A percentile compares a stretch with the other conserved stretches of the same genome.
phyloP scores from a whole-genome alignment of 2,113 vertebrate genomes.

The Agapornis roseicollis region DNA sequence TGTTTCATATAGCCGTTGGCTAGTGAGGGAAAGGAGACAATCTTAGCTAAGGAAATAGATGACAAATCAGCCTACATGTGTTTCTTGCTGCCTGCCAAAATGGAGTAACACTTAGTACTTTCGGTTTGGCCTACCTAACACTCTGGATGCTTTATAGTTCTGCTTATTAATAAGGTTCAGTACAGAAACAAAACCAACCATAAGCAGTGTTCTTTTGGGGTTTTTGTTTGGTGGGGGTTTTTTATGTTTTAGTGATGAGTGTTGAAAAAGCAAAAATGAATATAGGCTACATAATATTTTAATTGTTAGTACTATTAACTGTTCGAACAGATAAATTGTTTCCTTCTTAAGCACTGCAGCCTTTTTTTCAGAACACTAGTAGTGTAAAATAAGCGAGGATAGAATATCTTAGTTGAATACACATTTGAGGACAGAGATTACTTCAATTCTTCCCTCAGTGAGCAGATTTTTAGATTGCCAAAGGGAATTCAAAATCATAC shows the following conservation, averaged over 20 bases:
- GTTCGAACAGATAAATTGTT: not conserved
- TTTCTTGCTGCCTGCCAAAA: conserved; percentile 11
- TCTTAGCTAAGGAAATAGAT: not conserved
- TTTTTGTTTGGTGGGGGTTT: not conserved
- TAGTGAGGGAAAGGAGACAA: not conserved
- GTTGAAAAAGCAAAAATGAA: not conserved
- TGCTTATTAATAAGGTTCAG: not conserved
- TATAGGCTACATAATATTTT: not conserved
- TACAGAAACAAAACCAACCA: not conserved
- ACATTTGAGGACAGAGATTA: not conserved
- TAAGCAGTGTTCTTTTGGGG: not conserved
- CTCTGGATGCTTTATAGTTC: not conserved
- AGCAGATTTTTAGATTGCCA: not conserved
- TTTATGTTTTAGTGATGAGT: not conserved
- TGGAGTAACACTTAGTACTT: conserved; percentile 29
- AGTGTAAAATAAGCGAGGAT: not conserved
- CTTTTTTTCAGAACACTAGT: not conserved
- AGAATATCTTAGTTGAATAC: not conserved
- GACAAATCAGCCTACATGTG: not conserved
- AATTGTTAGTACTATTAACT: not conserved
- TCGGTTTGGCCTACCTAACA: not conserved
- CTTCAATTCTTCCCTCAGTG: not conserved
- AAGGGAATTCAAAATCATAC: not conserved
- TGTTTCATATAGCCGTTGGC: not conserved
- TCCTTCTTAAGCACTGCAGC: not conserved